Evolutionary conservation across 1,140 invertebrate species (phyloP).

Genomic region (Diabrotica undecimpunctata): DNA sequence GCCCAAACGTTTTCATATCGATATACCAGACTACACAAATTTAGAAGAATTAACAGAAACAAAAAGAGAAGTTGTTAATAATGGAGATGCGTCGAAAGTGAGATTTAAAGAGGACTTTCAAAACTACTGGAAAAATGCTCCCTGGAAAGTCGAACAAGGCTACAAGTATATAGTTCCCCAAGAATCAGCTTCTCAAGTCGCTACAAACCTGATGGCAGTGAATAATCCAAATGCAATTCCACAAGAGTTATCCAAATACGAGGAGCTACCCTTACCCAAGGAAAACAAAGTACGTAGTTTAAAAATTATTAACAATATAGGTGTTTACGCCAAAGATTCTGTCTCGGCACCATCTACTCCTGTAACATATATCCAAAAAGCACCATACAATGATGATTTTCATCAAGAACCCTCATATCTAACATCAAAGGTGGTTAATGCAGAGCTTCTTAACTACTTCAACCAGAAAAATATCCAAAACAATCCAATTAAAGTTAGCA

Average conservation of each 20-base stretch:
- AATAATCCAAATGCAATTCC: slow-evolving; percentile 12
- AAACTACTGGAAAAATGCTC: slow-evolving; percentile 24
- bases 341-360: slow-evolving; percentile 5
- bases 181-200: neutral
- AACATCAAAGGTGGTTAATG: neutral
- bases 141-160: slow-evolving; percentile 23
- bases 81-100: slow-evolving; percentile 14
- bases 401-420: neutral
- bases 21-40: slow-evolving; percentile 12
- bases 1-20: slow-evolving; percentile 15
- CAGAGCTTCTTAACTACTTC: neutral
- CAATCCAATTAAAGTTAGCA: neutral
- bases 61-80: neutral
- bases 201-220: neutral
- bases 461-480: neutral
- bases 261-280: slow-evolving; percentile 4
- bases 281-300: slow-evolving; percentile 13
- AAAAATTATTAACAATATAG: slow-evolving; percentile 14
- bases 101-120: slow-evolving; percentile 25
- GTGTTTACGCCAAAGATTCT: slow-evolving; percentile 5
- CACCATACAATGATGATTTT: neutral
- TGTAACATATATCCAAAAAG: slow-evolving; percentile 7
- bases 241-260: slow-evolving; percentile 1
- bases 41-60: neutral
- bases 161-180: slow-evolving; percentile 25